Evolutionary conservation across 1,140 invertebrate species (phyloP), one percentile per base, ranked within the genome.

Genomic region (Vollenhovia emeryi): DNA sequence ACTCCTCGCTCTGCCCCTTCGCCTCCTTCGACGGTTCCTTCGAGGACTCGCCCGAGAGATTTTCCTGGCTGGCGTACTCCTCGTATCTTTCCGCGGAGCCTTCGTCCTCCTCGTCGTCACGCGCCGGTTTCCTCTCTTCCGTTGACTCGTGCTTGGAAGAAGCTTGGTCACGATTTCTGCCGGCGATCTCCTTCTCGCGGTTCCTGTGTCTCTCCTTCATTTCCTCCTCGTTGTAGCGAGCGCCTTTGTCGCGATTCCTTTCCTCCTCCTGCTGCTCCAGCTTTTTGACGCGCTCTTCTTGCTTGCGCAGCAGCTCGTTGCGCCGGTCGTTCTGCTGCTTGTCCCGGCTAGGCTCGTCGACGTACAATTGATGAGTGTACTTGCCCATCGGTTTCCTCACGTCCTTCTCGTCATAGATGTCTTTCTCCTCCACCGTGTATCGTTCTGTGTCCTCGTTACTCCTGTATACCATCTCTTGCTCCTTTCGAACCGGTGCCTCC

Each of bases 281-380:
- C 27, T 71, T 89, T 27, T 89, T 79, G 0, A 90, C 85, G 1
- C 88, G 68, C 3, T 90, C 82, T 11, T 93, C 87, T 15, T 89
- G 91, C 7, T 92, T 90, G 2, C 74, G 90, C 18, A 90, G 91
- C 33, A 92, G 59, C 5, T 93, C 84, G 0, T 78, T 30, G 0
- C 90, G 24, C 59, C 87, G 80, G 0, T 89, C 68, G 7, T 90
- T 85, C 18, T 93, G 88, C n/a, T 90, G 73, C 36, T 91, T 75
- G 18, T 90, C 86, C 92, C 91, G 92, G 3, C 86, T 48, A 0
- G 91, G 91, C 30, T 93, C 91, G 0, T 86, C 86, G 4, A 91
- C 59, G 48, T 88, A 89, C 11, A 71, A 30, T 21, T 43, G 33
- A 43, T 55, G 64, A 27, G 64, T 75, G 13, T 88, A 18, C 1